Evolutionary conservation across 2,113 vertebrate genomes (phyloP), one percentile per base, ranked within the genome.

Genomic region (Thamnaconus septentrionalis): DNA sequence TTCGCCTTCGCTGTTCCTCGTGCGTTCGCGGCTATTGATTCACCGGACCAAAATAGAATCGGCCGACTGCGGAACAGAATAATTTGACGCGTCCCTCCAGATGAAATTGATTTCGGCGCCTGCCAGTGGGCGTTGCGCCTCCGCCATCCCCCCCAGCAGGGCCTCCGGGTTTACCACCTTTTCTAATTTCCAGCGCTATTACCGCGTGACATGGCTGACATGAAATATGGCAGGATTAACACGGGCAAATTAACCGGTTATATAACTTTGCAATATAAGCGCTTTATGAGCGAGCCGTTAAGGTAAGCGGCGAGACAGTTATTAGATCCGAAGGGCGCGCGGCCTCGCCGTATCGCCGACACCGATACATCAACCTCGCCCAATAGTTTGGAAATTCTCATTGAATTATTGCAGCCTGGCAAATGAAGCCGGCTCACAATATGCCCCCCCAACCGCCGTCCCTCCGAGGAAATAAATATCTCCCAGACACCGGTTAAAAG

Each of bases 401-500:
- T 44, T 76, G 66, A 81, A 78, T 70, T 78, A 81, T 83, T 81
- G 56, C 69, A 68, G 64, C 59, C 61, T 56, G 41, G 66, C 71
- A 83, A 79, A 81, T 76, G 78, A 85, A 58, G 43, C 64, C 49
- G 63, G 71, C 66, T 75, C 47, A 67, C 72, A 64, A 64, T 74
- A 65, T 46, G 46, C 56, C 58, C 76, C 52, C 45, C 2, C 68
- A 40, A 41, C 42, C 10, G 56, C 67, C 66, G 52, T 68, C 31
- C 31, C 5, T 6, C 4, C 50, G 7, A 5, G 53, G 71, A 82
- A 82, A 82, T 82, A 84, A 82, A 84, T 79, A 80, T 75, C 73
- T 82, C 48, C 59, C 63, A 75, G 82, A 84, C 73, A 68, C 72
- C 55, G 65, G 78, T 74, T 84, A 80, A 86, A 86, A 82, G 82